These are phyloP conservation scores for Pardosa pseudoannulata DNA, from an alignment of 2,888 invertebrate species.

Conservation along the genomic window DNA sequence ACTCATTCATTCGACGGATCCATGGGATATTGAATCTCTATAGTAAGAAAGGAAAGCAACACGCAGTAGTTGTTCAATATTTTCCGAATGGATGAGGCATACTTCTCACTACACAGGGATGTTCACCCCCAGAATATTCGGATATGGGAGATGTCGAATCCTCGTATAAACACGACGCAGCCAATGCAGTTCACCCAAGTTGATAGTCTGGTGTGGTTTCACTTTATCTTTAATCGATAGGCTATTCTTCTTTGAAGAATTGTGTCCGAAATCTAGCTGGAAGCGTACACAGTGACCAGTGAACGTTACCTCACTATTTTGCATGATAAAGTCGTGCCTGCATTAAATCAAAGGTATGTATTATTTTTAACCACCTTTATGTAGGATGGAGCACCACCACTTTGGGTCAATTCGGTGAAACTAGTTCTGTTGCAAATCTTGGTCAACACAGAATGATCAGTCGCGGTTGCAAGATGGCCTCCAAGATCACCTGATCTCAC, in stretches of 20 bases:
- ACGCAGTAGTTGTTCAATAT: not conserved
- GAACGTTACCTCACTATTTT: not conserved
- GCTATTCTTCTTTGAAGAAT: conserved; percentile 14
- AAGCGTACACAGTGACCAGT: not conserved
- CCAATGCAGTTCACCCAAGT: not conserved
- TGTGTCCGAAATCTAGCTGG: not conserved
- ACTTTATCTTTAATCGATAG: conserved; percentile 5
- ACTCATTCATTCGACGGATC: no score
- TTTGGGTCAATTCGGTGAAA: not conserved
- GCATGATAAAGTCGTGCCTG: not conserved
- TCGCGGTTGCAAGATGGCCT: not conserved
- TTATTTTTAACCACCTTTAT: not conserved
- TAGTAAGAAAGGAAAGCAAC: not conserved
- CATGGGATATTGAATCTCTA: no score
- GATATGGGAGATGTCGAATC: not conserved
- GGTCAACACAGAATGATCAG: not conserved
- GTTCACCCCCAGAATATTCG: not conserved
- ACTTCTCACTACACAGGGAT: not conserved
- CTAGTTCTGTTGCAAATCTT: not conserved
- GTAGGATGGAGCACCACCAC: not conserved
- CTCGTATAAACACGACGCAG: not conserved
- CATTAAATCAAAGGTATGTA: not conserved
- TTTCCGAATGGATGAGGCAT: not conserved
- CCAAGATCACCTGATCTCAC: not conserved
- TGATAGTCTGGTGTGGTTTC: conserved; percentile 4